Conservation (phyloP, 64 coral and sea anemone species). For the Pocillopora verrucosa region DNA sequence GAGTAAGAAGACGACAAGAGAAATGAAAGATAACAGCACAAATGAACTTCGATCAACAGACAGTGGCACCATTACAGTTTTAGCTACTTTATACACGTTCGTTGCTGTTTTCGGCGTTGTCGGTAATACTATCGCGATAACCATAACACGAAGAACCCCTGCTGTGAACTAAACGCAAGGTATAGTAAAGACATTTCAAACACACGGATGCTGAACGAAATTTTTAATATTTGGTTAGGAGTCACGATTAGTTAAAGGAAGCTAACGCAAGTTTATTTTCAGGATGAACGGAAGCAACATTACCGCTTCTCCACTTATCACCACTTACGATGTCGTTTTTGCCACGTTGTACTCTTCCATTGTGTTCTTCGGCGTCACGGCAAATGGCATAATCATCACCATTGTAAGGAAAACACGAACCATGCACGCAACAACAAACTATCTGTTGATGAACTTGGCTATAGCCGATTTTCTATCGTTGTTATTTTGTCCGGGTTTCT, state of each 20-base stretch:
- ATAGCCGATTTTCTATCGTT: constrained; percentile 21
- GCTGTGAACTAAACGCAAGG: too few species aligned
- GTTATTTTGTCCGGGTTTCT: not conserved
- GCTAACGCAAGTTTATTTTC: not conserved
- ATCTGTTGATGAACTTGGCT: constrained; percentile 32
- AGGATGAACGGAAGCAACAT: not conserved
- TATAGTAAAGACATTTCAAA: too few species aligned
- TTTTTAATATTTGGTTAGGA: too few species aligned
- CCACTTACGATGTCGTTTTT: not conserved
- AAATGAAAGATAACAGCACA: too few species aligned
- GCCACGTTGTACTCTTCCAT: constrained; percentile 17
- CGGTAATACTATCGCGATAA: not conserved
- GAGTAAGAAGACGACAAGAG: too few species aligned
- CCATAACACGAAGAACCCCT: constrained; percentile 3
- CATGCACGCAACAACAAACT: constrained; percentile 46
- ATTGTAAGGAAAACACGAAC: constrained; percentile 19
- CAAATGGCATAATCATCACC: not conserved
- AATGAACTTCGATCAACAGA: too few species aligned
- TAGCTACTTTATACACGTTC: not conserved
- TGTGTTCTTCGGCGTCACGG: not conserved
- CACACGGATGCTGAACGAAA: too few species aligned
- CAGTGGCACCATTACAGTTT: too few species aligned
- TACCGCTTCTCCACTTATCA: not conserved
- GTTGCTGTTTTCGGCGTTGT: not conserved
- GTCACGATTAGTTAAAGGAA: too few species aligned